Evolutionary conservation across 2,888 invertebrate species (phyloP), one percentile per base, ranked within the genome.

Genomic region (Ichneumoninae sp.): DNA sequence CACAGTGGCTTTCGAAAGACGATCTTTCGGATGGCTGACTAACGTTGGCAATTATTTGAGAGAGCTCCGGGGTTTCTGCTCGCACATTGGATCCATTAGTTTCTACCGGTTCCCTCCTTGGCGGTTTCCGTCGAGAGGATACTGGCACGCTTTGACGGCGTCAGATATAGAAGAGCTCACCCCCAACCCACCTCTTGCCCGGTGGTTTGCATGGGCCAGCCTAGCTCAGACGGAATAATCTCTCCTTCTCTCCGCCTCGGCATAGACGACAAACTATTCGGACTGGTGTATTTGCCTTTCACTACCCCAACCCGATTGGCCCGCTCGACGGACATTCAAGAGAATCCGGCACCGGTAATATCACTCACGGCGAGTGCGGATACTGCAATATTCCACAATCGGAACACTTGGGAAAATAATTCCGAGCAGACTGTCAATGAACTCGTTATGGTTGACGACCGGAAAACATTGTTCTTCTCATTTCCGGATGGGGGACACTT

Each of bases 21-120:
- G 33, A 8, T 52, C 50, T 50, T 22, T 52, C 7, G 30, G 7
- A 70, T 7, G 26, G 50, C 7, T 50, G 33, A 6, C 22, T 22
- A 40, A 71, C 65, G 36, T 65, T 26, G 65, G 68, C 68, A 40
- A 54, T 76, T 54, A 68, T 68, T 77, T 44, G 57, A 44, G 77
- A 26, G 16, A 47, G 40, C 40, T 57, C 54, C 26, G 40, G 26
- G 50, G 26, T 47, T 36, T 76, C 66, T 44, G 54, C 22, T 76
- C 16, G 77, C 68, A 68, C 77, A 57, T 68, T 77, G 57, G 76
- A 77, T 77, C 76, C 68, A 68, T 77, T 57, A 77, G 68, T 60
- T 74, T 57, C 40, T 44, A 44, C 71, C 16, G 30, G 54, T 16
- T 54, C 36, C 16, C 44, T 19, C 54, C 30, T 16, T 33, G 71